Conservation (phyloP, 2,888 invertebrate species). For the Leptopilina myrica region DNA sequence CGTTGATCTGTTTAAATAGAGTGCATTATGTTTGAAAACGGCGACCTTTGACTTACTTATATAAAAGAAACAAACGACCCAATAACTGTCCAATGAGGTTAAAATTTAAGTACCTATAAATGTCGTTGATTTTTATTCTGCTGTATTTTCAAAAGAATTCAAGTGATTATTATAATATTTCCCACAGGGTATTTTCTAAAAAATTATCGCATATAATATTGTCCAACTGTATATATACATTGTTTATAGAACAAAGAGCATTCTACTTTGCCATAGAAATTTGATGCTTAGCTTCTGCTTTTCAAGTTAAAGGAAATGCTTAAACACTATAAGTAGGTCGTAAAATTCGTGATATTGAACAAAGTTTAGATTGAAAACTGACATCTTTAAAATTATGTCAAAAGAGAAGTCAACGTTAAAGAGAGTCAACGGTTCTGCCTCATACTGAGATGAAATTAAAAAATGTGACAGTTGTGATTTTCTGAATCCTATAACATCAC, state of each 20-base stretch:
- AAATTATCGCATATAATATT: neutral
- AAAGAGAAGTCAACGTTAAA: neutral
- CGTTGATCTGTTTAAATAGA: neutral
- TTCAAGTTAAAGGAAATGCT: neutral
- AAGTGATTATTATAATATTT: conserved; percentile 2
- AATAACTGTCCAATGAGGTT: conserved; percentile 19
- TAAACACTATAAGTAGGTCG: neutral
- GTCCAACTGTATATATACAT: neutral
- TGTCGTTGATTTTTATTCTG: neutral
- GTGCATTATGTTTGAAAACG: neutral
- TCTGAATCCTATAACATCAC: neutral
- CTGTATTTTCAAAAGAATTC: conserved; percentile 2
- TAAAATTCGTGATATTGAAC: neutral
- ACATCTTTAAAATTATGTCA: neutral
- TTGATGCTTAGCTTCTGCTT: neutral
- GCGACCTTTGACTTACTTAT: neutral
- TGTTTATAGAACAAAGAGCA: conserved; percentile 18
- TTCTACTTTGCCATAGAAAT: neutral
- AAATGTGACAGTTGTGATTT: conserved; percentile 1
- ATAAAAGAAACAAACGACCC: neutral
- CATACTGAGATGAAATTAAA: conserved; percentile 11
- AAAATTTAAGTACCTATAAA: conserved; percentile 10
- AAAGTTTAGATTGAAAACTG: neutral
- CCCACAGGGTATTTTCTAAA: neutral
- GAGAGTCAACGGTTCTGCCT: conserved; percentile 7